These are phyloP conservation scores for Tetraneura akinire DNA, from an alignment of 1,140 invertebrate species.

Conservation along the genomic window DNA sequence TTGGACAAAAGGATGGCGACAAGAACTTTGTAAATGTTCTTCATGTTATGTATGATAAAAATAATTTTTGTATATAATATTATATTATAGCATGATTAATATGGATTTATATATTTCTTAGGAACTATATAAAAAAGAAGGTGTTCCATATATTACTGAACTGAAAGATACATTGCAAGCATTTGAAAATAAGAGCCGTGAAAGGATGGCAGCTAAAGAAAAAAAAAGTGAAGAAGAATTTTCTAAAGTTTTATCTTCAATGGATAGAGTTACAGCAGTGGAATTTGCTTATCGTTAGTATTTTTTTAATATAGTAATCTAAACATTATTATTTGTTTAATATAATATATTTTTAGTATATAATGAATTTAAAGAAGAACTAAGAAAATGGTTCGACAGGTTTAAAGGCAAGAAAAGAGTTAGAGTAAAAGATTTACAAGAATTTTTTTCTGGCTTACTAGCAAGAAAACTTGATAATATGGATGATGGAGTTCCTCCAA, in stretches of 20 bases:
- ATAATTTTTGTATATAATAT: too few relatives aligned
- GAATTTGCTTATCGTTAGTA: conserved; percentile 72
- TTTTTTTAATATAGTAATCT: background rate
- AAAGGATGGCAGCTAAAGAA: conserved; percentile 56
- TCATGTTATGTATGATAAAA: conserved; percentile 59
- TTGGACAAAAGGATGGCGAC: conserved; percentile 61
- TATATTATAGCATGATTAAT: background rate
- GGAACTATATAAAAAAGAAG: conserved; percentile 69
- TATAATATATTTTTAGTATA: conserved; percentile 54
- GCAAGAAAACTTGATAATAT: conserved; percentile 71
- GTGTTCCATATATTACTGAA: conserved; percentile 76
- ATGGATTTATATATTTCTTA: conserved; percentile 57
- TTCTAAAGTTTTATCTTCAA: conserved; percentile 68
- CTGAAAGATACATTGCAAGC: conserved; percentile 79
- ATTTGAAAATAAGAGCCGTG: conserved; percentile 77
- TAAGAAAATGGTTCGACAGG: conserved; percentile 83
- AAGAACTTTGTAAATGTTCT: conserved; percentile 61
- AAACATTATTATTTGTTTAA: background rate
- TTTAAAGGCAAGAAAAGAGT: conserved; percentile 83
- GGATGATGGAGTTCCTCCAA: conserved; percentile 66
- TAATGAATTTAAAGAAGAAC: conserved; percentile 64
- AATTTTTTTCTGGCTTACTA: conserved; percentile 80
- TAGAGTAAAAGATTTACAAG: conserved; percentile 84
- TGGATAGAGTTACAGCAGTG: conserved; percentile 80
- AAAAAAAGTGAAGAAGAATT: conserved; percentile 73